A percentile compares a stretch with the other conserved stretches of the same genome.
These are phyloP conservation scores for Remorina albescens DNA, from an alignment of 2,797 vertebrate genomes.

Conservation along the genomic window DNA sequence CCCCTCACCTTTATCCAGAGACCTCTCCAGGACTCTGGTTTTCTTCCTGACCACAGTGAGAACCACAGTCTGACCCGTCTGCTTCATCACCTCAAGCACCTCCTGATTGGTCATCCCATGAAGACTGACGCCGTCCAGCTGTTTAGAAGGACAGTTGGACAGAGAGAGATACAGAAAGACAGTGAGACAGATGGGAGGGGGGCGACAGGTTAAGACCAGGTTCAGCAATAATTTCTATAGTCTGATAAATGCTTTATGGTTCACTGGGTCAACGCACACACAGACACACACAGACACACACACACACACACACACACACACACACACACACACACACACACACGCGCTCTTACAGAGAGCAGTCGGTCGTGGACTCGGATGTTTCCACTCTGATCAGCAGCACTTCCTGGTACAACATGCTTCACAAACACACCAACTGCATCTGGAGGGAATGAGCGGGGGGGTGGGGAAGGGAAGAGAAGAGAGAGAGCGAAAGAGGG, in stretches of 20 bases:
- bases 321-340: neutral
- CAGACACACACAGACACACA: too few relatives aligned
- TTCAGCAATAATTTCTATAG: too few relatives aligned
- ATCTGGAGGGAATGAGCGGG: slow-evolving; percentile 73
- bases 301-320: neutral
- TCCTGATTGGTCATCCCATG: slow-evolving; percentile 92
- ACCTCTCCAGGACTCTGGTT: slow-evolving; percentile 74
- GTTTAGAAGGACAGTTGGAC: slow-evolving; percentile 6
- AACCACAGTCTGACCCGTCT: slow-evolving; percentile 86
- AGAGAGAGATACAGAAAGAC: neutral
- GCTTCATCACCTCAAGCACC: slow-evolving; percentile 91
- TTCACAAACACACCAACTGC: slow-evolving; percentile 95
- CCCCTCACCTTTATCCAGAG: slow-evolving; percentile 86
- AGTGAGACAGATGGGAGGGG: neutral
- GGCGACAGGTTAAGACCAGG: too few relatives aligned
- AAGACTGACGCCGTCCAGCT: slow-evolving; percentile 93
- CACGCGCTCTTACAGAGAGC: slow-evolving; percentile 87
- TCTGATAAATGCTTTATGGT: too few relatives aligned
- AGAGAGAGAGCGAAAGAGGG: neutral
- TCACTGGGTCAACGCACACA: too few relatives aligned
- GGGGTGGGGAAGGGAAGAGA: neutral
- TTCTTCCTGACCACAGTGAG: slow-evolving; percentile 90
- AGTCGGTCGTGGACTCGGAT: slow-evolving; percentile 92
- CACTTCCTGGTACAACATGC: slow-evolving; percentile 91
- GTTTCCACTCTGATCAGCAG: slow-evolving; percentile 92